Evolutionary conservation across 2,797 vertebrate genomes (phyloP).

Genomic region (Okamejei kenojei): DNA sequence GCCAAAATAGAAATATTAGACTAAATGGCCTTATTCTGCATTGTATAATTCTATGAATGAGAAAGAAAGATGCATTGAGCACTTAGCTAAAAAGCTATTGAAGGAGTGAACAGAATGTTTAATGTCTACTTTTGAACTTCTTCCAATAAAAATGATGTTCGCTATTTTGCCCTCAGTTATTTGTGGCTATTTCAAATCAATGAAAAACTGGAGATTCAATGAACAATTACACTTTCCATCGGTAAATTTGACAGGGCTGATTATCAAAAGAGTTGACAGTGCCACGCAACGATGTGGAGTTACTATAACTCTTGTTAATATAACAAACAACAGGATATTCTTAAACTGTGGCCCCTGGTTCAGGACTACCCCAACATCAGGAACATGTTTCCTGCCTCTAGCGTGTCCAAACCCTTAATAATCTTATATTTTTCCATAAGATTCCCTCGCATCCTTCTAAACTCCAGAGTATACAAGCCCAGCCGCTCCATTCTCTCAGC

Average conservation of each 20-base stretch:
- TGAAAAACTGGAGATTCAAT: neutral
- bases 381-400: too few relatives aligned
- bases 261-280: neutral
- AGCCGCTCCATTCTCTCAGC: too few relatives aligned
- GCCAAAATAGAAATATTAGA: neutral
- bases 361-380: too few relatives aligned
- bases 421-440: too few relatives aligned
- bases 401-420: too few relatives aligned
- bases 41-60: neutral
- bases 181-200: neutral
- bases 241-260: neutral
- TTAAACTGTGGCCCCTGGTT: too few relatives aligned
- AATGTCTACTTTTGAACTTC: neutral
- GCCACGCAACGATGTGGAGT: neutral
- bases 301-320: neutral
- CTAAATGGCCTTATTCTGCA: neutral
- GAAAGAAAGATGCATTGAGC: neutral
- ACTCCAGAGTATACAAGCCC: too few relatives aligned
- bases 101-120: neutral
- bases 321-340: neutral
- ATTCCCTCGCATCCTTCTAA: too few relatives aligned
- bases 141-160: neutral
- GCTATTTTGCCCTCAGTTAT: neutral
- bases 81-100: neutral
- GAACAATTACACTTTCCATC: neutral